Evolutionary conservation across 2,113 vertebrate species (phyloP).

Genomic region (Zosterops hypoxanthus): DNA sequence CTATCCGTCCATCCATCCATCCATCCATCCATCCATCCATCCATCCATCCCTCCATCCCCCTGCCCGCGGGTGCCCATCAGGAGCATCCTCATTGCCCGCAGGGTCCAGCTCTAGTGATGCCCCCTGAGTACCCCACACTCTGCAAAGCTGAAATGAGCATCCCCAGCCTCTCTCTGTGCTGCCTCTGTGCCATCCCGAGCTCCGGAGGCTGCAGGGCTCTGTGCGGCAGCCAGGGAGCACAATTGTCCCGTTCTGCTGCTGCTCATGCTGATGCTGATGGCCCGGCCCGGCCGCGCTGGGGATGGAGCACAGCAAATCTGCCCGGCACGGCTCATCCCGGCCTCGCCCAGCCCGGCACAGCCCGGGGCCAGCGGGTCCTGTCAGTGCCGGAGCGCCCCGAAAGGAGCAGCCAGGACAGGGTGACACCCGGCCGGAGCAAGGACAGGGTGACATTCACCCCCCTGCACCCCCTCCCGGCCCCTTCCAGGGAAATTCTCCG

Average conservation of each 20-base stretch:
- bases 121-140: rapidly evolving
- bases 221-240: not conserved
- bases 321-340: not conserved
- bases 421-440: not conserved
- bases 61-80: not conserved
- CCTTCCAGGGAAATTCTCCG: not conserved
- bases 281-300: not conserved
- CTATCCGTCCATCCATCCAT: not conserved
- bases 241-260: not conserved
- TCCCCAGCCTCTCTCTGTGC: not conserved
- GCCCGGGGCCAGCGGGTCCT: not conserved
- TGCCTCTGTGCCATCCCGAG: not conserved
- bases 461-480: not conserved
- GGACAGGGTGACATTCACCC: not conserved
- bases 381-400: rapidly evolving
- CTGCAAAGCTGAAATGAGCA: not conserved
- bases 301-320: not conserved
- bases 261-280: not conserved
- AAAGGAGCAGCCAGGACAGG: not conserved
- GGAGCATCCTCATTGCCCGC: not conserved
- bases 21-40: too few relatives aligned
- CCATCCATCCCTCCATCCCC: too few relatives aligned
- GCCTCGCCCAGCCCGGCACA: not conserved
- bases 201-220: not conserved
- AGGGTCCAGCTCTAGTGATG: not conserved